Evolutionary conservation across 1,140 invertebrate genomes (phyloP).

Genomic region (Berghia stephanieae): DNA sequence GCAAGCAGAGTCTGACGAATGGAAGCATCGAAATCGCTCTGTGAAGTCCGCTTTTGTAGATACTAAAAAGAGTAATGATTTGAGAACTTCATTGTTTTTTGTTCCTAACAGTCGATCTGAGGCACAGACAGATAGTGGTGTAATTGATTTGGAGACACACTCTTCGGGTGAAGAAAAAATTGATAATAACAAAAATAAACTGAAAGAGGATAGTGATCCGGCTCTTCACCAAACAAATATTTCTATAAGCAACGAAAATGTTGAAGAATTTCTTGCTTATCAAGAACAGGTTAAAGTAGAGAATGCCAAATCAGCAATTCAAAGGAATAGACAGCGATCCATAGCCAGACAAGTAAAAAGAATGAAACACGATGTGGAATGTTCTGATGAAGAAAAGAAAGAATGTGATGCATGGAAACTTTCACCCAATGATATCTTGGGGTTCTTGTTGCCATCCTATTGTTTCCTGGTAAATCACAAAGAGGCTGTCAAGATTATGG

Average conservation of each 20-base stretch:
- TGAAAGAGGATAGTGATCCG: background rate
- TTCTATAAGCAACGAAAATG: background rate
- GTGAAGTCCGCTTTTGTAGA: too few relatives aligned
- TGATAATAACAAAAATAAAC: background rate
- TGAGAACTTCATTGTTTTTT: too few relatives aligned
- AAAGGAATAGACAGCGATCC: background rate
- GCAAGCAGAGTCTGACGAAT: background rate
- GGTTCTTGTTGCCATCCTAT: conserved; percentile 24
- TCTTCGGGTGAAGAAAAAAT: too few relatives aligned
- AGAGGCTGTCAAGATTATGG: conserved; percentile 9
- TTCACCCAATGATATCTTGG: conserved; percentile 14
- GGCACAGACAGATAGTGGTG: background rate
- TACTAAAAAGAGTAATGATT: too few relatives aligned
- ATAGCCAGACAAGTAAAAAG: background rate
- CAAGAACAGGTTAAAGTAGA: background rate
- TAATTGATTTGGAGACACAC: background rate
- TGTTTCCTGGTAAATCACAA: background rate
- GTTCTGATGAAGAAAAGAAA: background rate
- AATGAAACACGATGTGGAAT: background rate
- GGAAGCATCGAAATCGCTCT: too few relatives aligned
- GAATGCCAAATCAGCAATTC: background rate
- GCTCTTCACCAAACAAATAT: background rate
- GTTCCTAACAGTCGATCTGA: background rate
- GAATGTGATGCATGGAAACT: conserved; percentile 4
- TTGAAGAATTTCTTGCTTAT: background rate